These are phyloP conservation scores for Entomobrya multifasciata DNA, from an alignment of 2,888 invertebrate species.

Conservation along the genomic window DNA sequence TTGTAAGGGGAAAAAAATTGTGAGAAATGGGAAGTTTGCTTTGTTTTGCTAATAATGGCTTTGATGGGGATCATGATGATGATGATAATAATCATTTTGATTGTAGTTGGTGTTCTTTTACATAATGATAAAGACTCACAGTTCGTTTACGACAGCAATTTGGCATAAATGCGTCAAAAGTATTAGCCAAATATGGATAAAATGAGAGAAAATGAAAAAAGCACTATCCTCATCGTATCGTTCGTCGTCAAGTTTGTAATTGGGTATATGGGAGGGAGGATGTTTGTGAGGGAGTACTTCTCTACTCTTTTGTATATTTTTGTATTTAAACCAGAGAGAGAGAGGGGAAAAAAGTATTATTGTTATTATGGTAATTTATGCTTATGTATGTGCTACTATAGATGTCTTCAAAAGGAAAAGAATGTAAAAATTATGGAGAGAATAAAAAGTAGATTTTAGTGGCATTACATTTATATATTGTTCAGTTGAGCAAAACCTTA, in stretches of 20 bases:
- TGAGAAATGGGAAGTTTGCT: not conserved
- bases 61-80: not conserved
- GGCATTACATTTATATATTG: not conserved
- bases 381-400: not conserved
- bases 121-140: not conserved
- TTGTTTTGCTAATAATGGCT: not conserved
- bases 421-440: not conserved
- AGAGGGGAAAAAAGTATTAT: not conserved
- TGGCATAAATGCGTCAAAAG: slow-evolving; percentile 30
- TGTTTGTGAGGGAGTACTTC: no score
- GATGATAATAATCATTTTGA: not conserved
- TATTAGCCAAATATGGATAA: slow-evolving; percentile 37
- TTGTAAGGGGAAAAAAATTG: not conserved
- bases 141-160: slow-evolving; percentile 40
- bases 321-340: not conserved
- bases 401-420: not conserved
- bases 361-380: not conserved
- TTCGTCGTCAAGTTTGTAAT: not conserved
- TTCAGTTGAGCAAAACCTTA: not conserved
- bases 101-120: not conserved
- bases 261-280: not conserved
- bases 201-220: slow-evolving; percentile 25
- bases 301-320: no score
- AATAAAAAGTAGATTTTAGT: not conserved
- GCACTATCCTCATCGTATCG: slow-evolving; percentile 8